A percentile compares a stretch with the other conserved stretches of the same genome.
phyloP scores from a whole-genome alignment of 2,888 invertebrate genomes.

The Synanthedon myopaeformis region DNA sequence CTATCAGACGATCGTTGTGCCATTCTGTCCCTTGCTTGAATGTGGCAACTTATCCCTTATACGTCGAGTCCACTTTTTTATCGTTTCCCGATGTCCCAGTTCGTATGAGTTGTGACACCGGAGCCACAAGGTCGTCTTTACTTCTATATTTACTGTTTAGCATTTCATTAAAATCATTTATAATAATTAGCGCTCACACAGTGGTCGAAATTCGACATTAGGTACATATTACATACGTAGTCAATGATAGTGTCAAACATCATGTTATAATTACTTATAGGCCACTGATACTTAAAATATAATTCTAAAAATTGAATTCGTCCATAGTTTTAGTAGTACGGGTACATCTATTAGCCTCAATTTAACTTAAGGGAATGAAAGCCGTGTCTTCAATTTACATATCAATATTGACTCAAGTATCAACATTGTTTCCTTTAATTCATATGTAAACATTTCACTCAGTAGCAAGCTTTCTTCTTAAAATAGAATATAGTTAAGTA shows the following conservation, averaged over 20 bases:
- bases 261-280: too few relatives aligned
- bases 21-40: constrained; percentile 33
- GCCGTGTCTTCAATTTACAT: constrained; percentile 5
- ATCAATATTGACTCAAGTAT: constrained; percentile 5
- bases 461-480: constrained; percentile 33
- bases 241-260: too few relatives aligned
- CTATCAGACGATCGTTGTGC: constrained; percentile 42
- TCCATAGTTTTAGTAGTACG: constrained; percentile 1
- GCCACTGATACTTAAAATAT: too few relatives aligned
- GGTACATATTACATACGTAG: too few relatives aligned
- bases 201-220: too few relatives aligned
- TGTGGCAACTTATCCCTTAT: constrained; percentile 29
- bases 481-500: constrained; percentile 27
- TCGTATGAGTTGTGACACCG: constrained; percentile 25
- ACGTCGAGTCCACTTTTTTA: constrained; percentile 51
- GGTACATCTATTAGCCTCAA: not conserved
- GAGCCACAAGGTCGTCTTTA: constrained; percentile 43
- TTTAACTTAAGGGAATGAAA: constrained; percentile 2
- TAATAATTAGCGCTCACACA: too few relatives aligned
- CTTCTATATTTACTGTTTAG: not conserved
- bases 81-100: constrained; percentile 54
- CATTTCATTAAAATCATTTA: too few relatives aligned
- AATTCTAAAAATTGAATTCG: too few relatives aligned
- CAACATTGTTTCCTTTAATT: constrained; percentile 11
- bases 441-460: constrained; percentile 21